Percentiles rank a stretch among this genome's conserved stretches.
phyloP scores from a whole-genome alignment of 2,113 vertebrate species.

The Peromyscus californicus region DNA sequence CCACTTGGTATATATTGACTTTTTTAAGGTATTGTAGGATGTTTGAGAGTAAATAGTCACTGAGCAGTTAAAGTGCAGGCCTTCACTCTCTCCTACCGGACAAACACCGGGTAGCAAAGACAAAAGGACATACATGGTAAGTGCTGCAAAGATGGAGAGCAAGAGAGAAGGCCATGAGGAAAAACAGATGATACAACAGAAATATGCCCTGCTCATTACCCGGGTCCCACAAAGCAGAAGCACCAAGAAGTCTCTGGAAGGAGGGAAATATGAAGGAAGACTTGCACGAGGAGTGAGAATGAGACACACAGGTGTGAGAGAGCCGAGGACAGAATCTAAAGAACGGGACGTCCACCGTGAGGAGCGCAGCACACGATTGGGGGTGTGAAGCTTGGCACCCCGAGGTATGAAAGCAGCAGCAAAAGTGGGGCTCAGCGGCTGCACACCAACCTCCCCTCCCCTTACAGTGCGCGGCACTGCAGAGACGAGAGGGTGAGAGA shows the following conservation, averaged over 20 bases:
- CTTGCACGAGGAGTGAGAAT: not conserved
- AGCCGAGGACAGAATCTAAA: not conserved
- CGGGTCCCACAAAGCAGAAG: not conserved
- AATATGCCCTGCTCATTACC: accelerated
- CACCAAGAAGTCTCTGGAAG: not conserved
- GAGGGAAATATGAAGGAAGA: not conserved
- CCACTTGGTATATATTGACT: not conserved
- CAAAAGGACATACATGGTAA: not conserved
- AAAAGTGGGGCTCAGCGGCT: not conserved
- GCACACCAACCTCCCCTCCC: too few relatives aligned
- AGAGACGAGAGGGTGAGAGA: too few relatives aligned
- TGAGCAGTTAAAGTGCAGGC: not conserved
- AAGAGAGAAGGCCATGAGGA: not conserved
- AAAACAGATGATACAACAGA: not conserved
- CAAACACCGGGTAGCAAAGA: not conserved
- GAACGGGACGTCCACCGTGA: not conserved
- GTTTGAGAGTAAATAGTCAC: not conserved
- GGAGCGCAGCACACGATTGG: not conserved
- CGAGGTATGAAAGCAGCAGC: not conserved
- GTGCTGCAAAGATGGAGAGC: too few relatives aligned
- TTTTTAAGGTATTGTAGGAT: not conserved
- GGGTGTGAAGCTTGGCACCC: accelerated
- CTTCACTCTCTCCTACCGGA: not conserved
- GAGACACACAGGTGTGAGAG: not conserved
- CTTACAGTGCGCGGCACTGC: not conserved